phyloP scores from a whole-genome alignment of 1,140 invertebrate species.

The Neotoxoptera formosana region DNA sequence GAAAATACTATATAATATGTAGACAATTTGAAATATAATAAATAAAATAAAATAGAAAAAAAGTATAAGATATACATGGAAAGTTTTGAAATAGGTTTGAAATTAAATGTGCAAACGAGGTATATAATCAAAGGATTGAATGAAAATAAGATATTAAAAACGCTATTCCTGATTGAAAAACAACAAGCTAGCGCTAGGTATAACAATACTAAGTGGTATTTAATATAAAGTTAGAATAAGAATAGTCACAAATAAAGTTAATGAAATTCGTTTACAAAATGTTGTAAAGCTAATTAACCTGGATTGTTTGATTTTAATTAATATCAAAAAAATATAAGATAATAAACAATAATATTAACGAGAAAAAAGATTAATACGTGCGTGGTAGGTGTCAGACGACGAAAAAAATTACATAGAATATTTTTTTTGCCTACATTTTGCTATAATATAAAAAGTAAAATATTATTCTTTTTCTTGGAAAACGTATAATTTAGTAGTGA shows the following conservation, averaged over 20 bases:
- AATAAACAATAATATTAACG: not conserved
- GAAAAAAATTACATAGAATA: not conserved
- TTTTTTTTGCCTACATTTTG: not conserved
- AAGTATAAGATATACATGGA: not conserved
- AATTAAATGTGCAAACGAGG: too few relatives aligned
- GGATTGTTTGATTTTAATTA: not conserved
- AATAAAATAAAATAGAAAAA: not conserved
- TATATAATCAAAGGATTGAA: not conserved
- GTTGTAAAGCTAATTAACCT: not conserved
- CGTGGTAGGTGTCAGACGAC: not conserved
- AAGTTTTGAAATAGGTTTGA: not conserved
- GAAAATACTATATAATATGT: too few relatives aligned
- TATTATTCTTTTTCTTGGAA: not conserved
- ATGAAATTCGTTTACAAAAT: not conserved
- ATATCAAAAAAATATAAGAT: not conserved
- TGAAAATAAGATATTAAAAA: not conserved
- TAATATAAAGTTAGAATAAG: not conserved
- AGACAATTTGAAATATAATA: too few relatives aligned
- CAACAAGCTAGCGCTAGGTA: not conserved
- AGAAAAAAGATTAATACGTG: not conserved
- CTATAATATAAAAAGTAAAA: not conserved
- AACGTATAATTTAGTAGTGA: not conserved
- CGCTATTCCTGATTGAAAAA: not conserved
- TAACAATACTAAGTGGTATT: not conserved
- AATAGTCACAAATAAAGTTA: not conserved